Evolutionary conservation across 2,888 invertebrate species (phyloP), one percentile per base, ranked within the genome.

Genomic region (Coelogynopora nodosa): DNA sequence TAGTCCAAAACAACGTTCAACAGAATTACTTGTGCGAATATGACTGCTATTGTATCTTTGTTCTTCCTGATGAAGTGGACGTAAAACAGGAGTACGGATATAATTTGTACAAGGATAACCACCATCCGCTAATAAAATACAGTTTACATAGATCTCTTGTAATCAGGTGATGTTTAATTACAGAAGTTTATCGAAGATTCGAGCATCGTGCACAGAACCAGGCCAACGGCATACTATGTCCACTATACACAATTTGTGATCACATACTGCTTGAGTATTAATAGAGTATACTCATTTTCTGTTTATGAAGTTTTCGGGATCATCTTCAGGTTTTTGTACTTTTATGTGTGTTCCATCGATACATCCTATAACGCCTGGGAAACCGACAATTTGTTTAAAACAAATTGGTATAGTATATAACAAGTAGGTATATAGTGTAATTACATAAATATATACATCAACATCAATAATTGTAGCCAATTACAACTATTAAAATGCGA

Each of bases 161-260:
- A 80, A 80, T 80, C 29, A 27, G 28, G 80, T 80, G 5, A 49
- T 49, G 49, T 49, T 49, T 49, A 49, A 49, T 49, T 10, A 49
- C 49, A 10, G 49, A 49, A 49, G n/a, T n/a, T 80, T 80, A 80
- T 80, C 80, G 80, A 80, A 80, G 80, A 80, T 80, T 27, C 80
- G 80, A 23, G 80, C 23, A 80, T 80, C 80, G 28, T 80, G 23
- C 23, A 80, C 80, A 26, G 80, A 80, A 26, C 80, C 80, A 26
- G 23, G 80, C 80, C 80, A 80, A 80, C 80, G 80, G 80, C 80
- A 80, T 10, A 80, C 80, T 26, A 80, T 80, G 80, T 80, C 80
- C 23, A 80, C 80, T 10, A 80, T 80, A 26, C 80, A 23, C 29
- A 80, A 27, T 80, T 27, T 23, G n/a, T 80, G 80, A 80, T 80